These are phyloP conservation scores for Grus americana DNA, from an alignment of 2,113 vertebrate genomes.

Conservation along the genomic window DNA sequence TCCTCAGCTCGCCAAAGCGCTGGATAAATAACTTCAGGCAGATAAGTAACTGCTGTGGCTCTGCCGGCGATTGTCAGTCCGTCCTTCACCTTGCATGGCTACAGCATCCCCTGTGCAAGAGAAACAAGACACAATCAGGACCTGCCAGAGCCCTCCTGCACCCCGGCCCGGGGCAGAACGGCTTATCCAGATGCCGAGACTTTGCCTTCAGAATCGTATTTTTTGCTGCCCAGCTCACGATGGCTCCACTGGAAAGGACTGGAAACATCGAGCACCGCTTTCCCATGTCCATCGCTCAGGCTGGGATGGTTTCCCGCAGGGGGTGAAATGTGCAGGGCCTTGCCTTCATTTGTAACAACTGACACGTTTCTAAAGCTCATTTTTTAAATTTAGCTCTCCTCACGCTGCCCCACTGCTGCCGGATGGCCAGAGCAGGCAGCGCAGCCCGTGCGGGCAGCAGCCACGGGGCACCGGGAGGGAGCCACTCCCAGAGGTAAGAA, in stretches of 20 bases:
- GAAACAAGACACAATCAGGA: not conserved
- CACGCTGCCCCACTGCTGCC: accelerated
- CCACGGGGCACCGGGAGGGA: not conserved
- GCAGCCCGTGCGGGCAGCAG: not conserved
- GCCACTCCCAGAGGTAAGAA: not conserved
- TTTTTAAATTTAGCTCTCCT: not conserved
- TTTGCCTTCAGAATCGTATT: not conserved
- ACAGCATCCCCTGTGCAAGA: constrained; percentile 15
- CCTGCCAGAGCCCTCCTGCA: not conserved
- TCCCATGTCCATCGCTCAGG: too few relatives aligned
- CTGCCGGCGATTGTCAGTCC: not conserved
- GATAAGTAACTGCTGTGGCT: not conserved
- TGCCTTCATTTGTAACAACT: not conserved
- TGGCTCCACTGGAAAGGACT: not conserved
- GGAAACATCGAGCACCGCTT: accelerated
- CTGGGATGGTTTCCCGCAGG: too few relatives aligned
- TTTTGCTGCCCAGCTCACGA: not conserved
- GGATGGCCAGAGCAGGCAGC: not conserved
- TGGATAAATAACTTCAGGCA: too few relatives aligned
- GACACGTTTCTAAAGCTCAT: not conserved
- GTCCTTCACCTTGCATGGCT: not conserved
- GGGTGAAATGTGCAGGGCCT: accelerated
- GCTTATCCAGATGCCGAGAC: accelerated
- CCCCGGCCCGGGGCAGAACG: accelerated
- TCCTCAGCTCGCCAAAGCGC: not conserved